Conservation (phyloP, 2,888 invertebrate species). For the Strigamia crassipes region DNA sequence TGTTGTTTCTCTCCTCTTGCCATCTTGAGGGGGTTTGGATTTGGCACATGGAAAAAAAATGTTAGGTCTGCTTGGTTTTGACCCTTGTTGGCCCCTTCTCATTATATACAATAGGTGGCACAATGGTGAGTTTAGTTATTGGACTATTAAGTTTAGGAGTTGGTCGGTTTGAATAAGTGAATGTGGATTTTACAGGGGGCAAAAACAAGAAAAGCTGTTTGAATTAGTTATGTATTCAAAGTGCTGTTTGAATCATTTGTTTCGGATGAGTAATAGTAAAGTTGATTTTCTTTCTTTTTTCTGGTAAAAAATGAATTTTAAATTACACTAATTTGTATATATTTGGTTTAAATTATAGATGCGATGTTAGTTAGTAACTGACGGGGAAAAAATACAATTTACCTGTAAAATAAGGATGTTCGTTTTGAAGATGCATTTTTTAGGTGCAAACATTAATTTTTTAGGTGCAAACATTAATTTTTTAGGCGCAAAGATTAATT, state of each 20-base stretch:
- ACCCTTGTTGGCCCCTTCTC: constrained; percentile 1
- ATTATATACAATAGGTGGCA: constrained; percentile 17
- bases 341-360: not conserved
- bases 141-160: not conserved
- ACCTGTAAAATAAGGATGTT: too few relatives aligned
- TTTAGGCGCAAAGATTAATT: too few relatives aligned
- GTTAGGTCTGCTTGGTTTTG: constrained; percentile 2
- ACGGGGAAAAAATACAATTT: too few relatives aligned
- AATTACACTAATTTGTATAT: not conserved
- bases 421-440: too few relatives aligned
- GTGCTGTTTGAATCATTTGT: not conserved
- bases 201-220: not conserved
- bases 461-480: too few relatives aligned
- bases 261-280: not conserved
- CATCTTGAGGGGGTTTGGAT: constrained; percentile 14
- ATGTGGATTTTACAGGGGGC: not conserved
- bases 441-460: too few relatives aligned
- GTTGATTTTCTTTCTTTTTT: not conserved
- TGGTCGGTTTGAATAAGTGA: not conserved
- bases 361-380: not conserved
- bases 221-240: not conserved
- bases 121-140: constrained; percentile 6
- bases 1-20: constrained; percentile 7
- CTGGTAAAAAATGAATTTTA: not conserved
- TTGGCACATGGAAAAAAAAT: constrained; percentile 4